These are phyloP conservation scores for Papilio dardanus DNA, from an alignment of 1,140 invertebrate genomes.

Conservation along the genomic window DNA sequence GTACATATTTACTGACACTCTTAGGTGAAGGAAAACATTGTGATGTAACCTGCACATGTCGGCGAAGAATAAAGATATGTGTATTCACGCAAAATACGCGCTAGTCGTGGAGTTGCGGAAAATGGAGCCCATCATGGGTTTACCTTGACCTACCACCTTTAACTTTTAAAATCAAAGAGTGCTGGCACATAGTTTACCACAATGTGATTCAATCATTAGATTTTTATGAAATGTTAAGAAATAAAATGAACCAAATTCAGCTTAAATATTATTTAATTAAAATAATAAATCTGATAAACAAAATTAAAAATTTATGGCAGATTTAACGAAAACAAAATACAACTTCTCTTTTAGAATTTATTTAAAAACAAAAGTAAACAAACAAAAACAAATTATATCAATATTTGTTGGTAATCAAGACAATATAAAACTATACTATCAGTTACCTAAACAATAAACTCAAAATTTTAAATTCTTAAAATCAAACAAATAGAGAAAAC, in stretches of 20 bases:
- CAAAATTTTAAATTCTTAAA: slow-evolving; percentile 11
- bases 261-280: slow-evolving; percentile 11
- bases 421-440: not conserved
- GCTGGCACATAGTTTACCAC: not conserved
- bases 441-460: slow-evolving; percentile 1
- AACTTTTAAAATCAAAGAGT: no score
- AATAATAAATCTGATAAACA: slow-evolving; percentile 8
- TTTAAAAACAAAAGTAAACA: not conserved
- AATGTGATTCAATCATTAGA: not conserved
- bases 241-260: not conserved
- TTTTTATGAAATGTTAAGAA: not conserved
- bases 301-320: not conserved
- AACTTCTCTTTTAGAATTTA: slow-evolving; percentile 2
- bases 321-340: slow-evolving; percentile 15
- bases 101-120: no score
- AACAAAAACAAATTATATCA: not conserved
- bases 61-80: no score
- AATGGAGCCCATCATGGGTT: no score
- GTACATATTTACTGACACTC: no score
- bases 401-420: slow-evolving; percentile 5
- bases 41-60: no score
- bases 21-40: no score
- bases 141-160: no score
- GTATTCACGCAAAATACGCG: no score
- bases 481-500: not conserved